Conservation (phyloP, 2,888 invertebrate species). For the Liodrosophila aerea region DNA sequence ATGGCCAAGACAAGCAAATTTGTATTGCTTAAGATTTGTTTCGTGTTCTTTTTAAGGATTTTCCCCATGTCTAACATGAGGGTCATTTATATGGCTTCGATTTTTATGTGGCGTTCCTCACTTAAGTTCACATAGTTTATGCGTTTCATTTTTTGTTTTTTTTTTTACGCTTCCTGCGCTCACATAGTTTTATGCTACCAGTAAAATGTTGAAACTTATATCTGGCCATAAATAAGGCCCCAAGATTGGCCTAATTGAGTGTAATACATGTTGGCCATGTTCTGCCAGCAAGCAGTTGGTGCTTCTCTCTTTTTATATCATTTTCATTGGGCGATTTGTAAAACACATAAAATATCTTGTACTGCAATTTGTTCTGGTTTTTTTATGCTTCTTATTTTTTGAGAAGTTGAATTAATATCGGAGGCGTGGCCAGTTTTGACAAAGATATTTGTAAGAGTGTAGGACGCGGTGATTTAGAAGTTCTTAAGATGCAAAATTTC, state of each 20-base stretch:
- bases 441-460: no score
- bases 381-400: constrained; percentile 3
- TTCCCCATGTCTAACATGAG: constrained; percentile 23
- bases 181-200: constrained; percentile 51
- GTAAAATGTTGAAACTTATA: constrained; percentile 67
- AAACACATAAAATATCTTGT: constrained; percentile 52
- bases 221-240: constrained; percentile 64
- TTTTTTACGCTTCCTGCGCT: no score
- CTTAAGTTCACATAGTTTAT: constrained; percentile 59
- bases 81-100: constrained; percentile 70
- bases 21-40: constrained; percentile 20
- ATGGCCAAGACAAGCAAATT: constrained; percentile 42
- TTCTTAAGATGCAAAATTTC: no score
- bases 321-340: constrained; percentile 59
- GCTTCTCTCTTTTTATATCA: constrained; percentile 37
- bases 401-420: not conserved
- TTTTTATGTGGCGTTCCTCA: constrained; percentile 55
- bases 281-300: not conserved
- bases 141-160: constrained; percentile 50
- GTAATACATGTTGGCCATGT: constrained; percentile 49
- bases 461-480: no score
- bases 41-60: constrained; percentile 11
- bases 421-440: no score
- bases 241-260: constrained; percentile 70
- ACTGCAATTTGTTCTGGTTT: constrained; percentile 34